Conservation (phyloP, 2,113 vertebrate species). For the Ciconia maguari region DNA sequence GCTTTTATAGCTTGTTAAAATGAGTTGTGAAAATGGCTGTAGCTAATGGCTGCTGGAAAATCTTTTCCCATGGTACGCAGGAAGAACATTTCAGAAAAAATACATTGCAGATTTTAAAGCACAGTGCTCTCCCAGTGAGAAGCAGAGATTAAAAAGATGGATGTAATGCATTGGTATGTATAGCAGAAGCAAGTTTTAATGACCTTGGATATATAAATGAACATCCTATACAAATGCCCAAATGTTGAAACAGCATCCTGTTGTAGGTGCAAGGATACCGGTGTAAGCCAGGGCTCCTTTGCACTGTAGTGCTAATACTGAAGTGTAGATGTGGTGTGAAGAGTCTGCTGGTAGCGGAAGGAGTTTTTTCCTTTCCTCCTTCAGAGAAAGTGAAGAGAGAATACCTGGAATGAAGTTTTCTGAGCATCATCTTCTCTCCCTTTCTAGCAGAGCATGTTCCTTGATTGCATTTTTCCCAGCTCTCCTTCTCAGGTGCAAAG, state of each 20-base stretch:
- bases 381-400: background rate
- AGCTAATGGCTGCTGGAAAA: conserved; percentile 61
- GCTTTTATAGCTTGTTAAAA: conserved; percentile 66
- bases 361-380: background rate
- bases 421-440: background rate
- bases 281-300: background rate
- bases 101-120: background rate
- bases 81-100: background rate
- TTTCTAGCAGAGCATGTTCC: background rate
- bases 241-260: rapidly evolving
- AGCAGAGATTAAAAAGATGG: background rate
- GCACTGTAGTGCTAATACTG: background rate
- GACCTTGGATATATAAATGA: background rate
- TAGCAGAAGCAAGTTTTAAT: background rate
- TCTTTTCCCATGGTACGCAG: conserved; percentile 40
- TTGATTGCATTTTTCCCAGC: background rate
- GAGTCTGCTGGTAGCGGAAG: background rate
- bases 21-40: conserved; percentile 61
- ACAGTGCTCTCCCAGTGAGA: background rate
- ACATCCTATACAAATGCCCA: background rate
- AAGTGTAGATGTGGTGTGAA: no score
- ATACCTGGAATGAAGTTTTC: rapidly evolving
- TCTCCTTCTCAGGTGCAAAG: background rate
- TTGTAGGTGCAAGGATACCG: background rate
- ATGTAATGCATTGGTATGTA: background rate